Conservation (phyloP, 2,113 vertebrate species). For the Arothron firmamentum region DNA sequence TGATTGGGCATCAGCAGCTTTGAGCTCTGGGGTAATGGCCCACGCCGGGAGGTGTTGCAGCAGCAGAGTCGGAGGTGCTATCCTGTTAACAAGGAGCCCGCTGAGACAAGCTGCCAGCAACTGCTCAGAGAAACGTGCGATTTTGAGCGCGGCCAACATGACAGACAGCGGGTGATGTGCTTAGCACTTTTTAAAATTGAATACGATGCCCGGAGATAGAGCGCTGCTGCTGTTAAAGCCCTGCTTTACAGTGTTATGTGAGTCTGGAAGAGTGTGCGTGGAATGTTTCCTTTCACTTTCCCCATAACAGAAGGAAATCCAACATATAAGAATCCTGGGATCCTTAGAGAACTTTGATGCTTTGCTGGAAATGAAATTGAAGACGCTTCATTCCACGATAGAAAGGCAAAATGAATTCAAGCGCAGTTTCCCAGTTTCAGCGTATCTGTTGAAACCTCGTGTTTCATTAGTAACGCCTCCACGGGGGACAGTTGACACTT, state of each 20-base stretch:
- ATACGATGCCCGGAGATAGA: conserved; percentile 4
- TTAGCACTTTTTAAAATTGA: conserved; percentile 23
- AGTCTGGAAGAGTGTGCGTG: too few species aligned
- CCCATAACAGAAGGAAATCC: neutral
- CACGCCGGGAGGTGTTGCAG: conserved; percentile 55
- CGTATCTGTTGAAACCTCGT: neutral
- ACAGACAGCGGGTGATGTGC: conserved; percentile 43
- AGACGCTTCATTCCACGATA: neutral
- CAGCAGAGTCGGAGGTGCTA: conserved; percentile 66
- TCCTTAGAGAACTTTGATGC: neutral
- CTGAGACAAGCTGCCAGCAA: conserved; percentile 57
- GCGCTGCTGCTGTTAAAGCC: too few species aligned
- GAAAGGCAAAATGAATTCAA: neutral
- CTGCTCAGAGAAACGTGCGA: conserved; percentile 39
- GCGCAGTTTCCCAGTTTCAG: neutral
- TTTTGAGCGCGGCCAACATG: conserved; percentile 47
- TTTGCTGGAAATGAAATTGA: conserved; percentile 1
- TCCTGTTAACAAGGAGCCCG: conserved; percentile 67
- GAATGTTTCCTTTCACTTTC: neutral
- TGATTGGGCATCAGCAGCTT: conserved; percentile 40
- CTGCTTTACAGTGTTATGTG: too few species aligned
- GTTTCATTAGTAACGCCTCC: too few species aligned
- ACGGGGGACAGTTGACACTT: neutral
- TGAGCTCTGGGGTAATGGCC: conserved; percentile 44
- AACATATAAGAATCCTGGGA: neutral